Conservation (phyloP, 2,797 vertebrate genomes). For the Paedocypris micromegethes region DNA sequence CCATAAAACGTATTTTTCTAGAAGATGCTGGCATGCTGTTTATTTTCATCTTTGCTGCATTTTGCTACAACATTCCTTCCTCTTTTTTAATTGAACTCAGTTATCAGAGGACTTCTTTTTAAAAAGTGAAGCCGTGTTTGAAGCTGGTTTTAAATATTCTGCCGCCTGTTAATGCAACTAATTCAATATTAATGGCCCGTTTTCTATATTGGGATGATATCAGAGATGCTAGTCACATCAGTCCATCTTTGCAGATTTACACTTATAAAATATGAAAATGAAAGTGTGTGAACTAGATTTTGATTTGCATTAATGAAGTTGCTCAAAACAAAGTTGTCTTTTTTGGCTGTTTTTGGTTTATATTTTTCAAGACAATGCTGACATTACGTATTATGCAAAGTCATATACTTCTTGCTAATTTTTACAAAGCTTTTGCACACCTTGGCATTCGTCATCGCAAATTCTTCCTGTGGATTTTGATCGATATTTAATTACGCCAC, state of each 20-base stretch:
- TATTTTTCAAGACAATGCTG: too few species aligned
- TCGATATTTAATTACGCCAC: conserved; percentile 26
- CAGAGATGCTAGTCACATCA: conserved; percentile 10
- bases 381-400: too few species aligned
- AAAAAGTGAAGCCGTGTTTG: conserved; percentile 28
- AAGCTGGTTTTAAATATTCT: conserved; percentile 35
- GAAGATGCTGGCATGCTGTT: conserved; percentile 23
- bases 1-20: neutral
- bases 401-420: neutral
- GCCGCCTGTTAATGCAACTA: conserved; percentile 26
- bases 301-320: too few species aligned
- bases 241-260: conserved; percentile 10
- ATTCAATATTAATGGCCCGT: conserved; percentile 38
- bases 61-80: neutral
- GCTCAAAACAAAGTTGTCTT: too few species aligned
- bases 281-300: neutral
- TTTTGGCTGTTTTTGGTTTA: too few species aligned
- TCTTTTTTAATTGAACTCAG: neutral
- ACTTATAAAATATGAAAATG: conserved; percentile 16
- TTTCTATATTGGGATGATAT: conserved; percentile 30
- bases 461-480: conserved; percentile 7
- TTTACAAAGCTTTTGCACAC: neutral
- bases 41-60: conserved; percentile 21
- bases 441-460: conserved; percentile 19
- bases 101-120: conserved; percentile 27